Conservation (phyloP, 2,113 vertebrate species). For the Hemibagrus wyckioides region DNA sequence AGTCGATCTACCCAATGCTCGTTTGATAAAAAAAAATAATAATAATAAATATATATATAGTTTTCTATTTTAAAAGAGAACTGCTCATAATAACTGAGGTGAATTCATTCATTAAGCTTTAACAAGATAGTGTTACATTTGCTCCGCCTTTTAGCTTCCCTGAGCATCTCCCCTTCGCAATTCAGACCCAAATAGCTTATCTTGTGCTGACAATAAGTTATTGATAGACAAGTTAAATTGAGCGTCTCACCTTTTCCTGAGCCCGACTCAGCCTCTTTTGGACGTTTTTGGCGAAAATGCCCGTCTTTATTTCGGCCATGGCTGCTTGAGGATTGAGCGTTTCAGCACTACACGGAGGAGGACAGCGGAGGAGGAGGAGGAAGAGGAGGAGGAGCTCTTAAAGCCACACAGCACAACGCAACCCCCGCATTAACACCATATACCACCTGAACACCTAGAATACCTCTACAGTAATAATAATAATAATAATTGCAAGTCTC, state of each 20-base stretch:
- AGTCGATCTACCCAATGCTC: not conserved
- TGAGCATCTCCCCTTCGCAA: constrained; percentile 41
- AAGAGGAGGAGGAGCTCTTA: constrained; percentile 50
- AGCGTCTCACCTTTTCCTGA: constrained; percentile 87
- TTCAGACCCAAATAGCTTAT: not conserved
- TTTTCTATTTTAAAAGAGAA: not conserved
- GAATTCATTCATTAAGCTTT: not conserved
- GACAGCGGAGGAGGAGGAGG: constrained; percentile 46
- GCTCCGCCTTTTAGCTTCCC: constrained; percentile 35
- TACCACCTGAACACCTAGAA: not conserved
- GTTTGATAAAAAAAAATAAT: not conserved
- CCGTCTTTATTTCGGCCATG: constrained; percentile 97
- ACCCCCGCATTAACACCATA: not conserved
- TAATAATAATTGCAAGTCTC: not conserved
- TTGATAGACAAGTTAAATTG: not conserved
- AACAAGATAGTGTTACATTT: constrained; percentile 6
- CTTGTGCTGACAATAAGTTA: not conserved
- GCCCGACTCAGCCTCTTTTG: constrained; percentile 92
- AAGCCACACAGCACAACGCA: constrained; percentile 49
- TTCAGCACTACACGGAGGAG: constrained; percentile 56
- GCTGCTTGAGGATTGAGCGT: constrained; percentile 67
- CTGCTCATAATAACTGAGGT: not conserved
- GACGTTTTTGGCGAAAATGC: constrained; percentile 96
- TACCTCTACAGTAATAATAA: not conserved
- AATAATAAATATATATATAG: no score